Evolutionary conservation across 2,888 invertebrate genomes (phyloP).

Genomic region (Lithophane socia): DNA sequence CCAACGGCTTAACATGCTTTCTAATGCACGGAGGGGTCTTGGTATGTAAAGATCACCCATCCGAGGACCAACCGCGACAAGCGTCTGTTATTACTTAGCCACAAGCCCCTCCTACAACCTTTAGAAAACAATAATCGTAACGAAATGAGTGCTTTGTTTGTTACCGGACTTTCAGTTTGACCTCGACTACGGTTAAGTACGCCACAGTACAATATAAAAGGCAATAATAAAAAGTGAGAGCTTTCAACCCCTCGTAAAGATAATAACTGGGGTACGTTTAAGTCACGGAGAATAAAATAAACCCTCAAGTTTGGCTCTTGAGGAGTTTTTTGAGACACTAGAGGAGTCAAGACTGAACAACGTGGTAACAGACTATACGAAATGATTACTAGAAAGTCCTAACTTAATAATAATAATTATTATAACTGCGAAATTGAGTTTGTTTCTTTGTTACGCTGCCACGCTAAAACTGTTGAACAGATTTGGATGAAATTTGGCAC

Average conservation of each 20-base stretch:
- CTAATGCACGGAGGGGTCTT: too few species aligned
- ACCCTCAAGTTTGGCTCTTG: conserved; percentile 69
- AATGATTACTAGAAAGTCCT: neutral
- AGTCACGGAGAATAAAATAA: conserved; percentile 76
- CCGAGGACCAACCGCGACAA: too few species aligned
- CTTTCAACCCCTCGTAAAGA: conserved; percentile 88
- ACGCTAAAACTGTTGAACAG: too few species aligned
- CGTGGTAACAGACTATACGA: conserved; percentile 20
- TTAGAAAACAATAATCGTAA: conserved; percentile 56
- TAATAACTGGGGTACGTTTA: conserved; percentile 81
- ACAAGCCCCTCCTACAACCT: too few species aligned
- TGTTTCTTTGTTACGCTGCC: too few species aligned
- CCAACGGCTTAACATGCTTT: too few species aligned
- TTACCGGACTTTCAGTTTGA: conserved; percentile 72
- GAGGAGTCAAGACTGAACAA: conserved; percentile 1
- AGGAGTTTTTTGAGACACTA: conserved; percentile 71
- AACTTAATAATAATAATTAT: too few species aligned
- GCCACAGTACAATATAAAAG: conserved; percentile 80
- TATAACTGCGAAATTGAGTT: too few species aligned
- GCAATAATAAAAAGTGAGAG: conserved; percentile 86
- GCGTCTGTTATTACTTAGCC: too few species aligned
- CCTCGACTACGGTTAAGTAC: conserved; percentile 79
- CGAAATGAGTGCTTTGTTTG: conserved; percentile 77
- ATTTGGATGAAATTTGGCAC: too few species aligned
- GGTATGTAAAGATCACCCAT: too few species aligned